These are phyloP conservation scores for Napeogenes sylphis DNA, from an alignment of 2,888 invertebrate species.

Conservation along the genomic window DNA sequence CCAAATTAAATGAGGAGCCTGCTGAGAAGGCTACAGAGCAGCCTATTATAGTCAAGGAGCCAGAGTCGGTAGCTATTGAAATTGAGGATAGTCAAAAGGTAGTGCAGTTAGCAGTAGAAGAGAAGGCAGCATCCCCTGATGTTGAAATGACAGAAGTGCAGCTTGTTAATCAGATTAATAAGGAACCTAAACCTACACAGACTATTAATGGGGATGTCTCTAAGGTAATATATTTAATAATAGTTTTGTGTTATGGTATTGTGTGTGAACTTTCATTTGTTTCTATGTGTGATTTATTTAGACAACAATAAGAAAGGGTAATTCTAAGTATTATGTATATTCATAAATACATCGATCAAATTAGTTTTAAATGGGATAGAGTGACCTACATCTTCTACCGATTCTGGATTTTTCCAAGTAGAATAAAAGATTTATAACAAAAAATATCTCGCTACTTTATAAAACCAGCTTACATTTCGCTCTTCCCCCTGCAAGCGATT, in stretches of 20 bases:
- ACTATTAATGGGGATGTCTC: slow-evolving; percentile 64
- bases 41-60: slow-evolving; percentile 15
- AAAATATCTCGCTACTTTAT: too few relatives aligned
- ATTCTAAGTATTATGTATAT: too few relatives aligned
- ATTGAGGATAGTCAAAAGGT: slow-evolving; percentile 29
- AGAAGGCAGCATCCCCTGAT: slow-evolving; percentile 36
- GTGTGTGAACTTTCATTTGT: too few relatives aligned
- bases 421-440: too few relatives aligned
- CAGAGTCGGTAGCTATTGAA: slow-evolving; percentile 15
- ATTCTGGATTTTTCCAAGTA: too few relatives aligned
- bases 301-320: too few relatives aligned
- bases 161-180: slow-evolving; percentile 40
- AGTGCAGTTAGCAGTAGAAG: slow-evolving; percentile 29
- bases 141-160: slow-evolving; percentile 55
- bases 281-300: too few relatives aligned
- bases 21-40: slow-evolving; percentile 10
- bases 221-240: slow-evolving; percentile 44
- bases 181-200: slow-evolving; percentile 46
- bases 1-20: slow-evolving; percentile 15
- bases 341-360: too few relatives aligned
- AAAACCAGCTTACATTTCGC: too few relatives aligned
- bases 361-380: too few relatives aligned
- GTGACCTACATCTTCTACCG: too few relatives aligned
- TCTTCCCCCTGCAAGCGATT: too few relatives aligned
- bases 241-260: not conserved